These are phyloP conservation scores for Nebria ingens DNA, from an alignment of 1,140 invertebrate species.

Conservation along the genomic window DNA sequence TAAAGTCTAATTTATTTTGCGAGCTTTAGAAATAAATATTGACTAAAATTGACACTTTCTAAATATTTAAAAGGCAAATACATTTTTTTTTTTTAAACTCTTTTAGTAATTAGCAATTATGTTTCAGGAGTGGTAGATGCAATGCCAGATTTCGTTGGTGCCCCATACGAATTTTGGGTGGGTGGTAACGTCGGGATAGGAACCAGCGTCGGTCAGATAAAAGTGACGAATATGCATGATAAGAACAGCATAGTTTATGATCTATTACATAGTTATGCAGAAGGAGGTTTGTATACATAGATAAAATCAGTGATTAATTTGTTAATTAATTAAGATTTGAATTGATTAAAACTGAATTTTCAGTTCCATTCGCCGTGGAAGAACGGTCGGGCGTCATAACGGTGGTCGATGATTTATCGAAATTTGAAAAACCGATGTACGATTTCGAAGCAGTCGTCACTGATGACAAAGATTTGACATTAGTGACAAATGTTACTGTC, in stretches of 20 bases:
- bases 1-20: neutral
- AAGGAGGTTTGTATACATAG: slow-evolving; percentile 49
- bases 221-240: slow-evolving; percentile 58
- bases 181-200: slow-evolving; percentile 70
- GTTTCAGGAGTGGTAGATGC: slow-evolving; percentile 37
- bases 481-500: slow-evolving; percentile 71
- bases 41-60: neutral
- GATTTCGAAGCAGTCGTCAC: slow-evolving; percentile 74
- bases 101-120: neutral
- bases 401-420: slow-evolving; percentile 62
- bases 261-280: slow-evolving; percentile 66
- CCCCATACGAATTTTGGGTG: slow-evolving; percentile 85
- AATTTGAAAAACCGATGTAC: slow-evolving; percentile 55
- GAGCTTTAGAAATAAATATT: neutral
- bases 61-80: neutral
- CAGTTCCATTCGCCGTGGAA: slow-evolving; percentile 84
- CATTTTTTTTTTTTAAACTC: neutral
- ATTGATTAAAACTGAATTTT: slow-evolving; percentile 16
- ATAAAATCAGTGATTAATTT: slow-evolving; percentile 7
- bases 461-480: slow-evolving; percentile 49
- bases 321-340: no score
- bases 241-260: slow-evolving; percentile 60
- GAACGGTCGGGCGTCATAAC: slow-evolving; percentile 78
- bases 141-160: slow-evolving; percentile 71
- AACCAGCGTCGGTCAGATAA: slow-evolving; percentile 76